Evolutionary conservation across 2,888 invertebrate genomes (phyloP).

Genomic region (Margaritifera margaritifera): DNA sequence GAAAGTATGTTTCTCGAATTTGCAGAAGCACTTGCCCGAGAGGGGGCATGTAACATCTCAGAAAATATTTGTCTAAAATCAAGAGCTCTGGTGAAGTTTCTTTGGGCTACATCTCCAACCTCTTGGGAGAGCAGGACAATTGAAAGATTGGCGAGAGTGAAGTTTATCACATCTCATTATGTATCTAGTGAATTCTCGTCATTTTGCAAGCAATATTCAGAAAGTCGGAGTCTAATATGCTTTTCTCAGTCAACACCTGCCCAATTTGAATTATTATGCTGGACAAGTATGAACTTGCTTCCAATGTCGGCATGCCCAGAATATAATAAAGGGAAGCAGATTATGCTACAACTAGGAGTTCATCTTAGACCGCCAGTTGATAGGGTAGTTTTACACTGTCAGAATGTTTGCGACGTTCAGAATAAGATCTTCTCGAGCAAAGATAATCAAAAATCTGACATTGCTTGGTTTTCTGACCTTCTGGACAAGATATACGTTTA

Average conservation of each 20-base stretch:
- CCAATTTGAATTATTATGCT: neutral
- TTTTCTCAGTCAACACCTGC: neutral
- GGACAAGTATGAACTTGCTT: conserved; percentile 1
- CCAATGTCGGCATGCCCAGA: neutral
- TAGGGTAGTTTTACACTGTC: conserved; percentile 21
- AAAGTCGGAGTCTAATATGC: neutral
- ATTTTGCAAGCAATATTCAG: neutral
- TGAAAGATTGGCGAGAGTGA: neutral
- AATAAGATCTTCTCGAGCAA: neutral
- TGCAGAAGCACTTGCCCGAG: conserved; percentile 17
- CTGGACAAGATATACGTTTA: neutral
- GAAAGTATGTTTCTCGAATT: conserved; percentile 24
- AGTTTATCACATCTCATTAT: neutral
- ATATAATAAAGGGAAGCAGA: neutral
- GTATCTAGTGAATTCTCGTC: neutral
- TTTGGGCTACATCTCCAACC: neutral
- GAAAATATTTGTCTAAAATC: conserved; percentile 3
- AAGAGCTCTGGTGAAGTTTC: neutral
- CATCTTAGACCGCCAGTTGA: conserved; percentile 11
- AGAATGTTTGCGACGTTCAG: conserved; percentile 21
- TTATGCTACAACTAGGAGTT: conserved; percentile 13
- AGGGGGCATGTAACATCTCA: neutral
- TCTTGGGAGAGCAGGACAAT: conserved; percentile 5
- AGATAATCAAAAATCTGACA: too few species aligned
- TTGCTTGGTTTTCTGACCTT: neutral